Base-by-base conservation (phyloP, 2,888 invertebrate genomes). In the Seira ritae region DNA sequence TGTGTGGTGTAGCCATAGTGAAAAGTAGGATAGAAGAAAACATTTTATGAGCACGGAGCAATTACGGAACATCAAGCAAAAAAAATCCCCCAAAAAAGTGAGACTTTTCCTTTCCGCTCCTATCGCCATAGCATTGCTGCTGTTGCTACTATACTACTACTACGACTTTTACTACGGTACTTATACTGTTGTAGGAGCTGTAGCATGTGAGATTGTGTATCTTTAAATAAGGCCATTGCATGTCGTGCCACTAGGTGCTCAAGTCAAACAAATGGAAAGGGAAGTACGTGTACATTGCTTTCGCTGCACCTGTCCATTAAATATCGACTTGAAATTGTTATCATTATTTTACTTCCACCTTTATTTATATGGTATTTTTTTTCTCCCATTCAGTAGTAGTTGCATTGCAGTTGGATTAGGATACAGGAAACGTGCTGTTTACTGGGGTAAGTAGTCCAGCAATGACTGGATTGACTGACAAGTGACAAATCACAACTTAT, bases 41-140 rank as follows among this genome's bases (percentile, higher is more conserved):
- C 50, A 50, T n/a, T 50, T 50, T 50, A 50, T 50, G 50, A 50
- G 50, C 50, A 50, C 50, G 50, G 50, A 50, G 50, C 50, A 50
- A 50, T 50, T 50, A 50, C 15, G 50, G 50, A 50, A n/a, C 50
- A n/a, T 50, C 15, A 50, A 50, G 50, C 50, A 50, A 50, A 50
- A 50, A 50, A 50, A n/a, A 12, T 8, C 12, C 31, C 31, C 31
- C 2, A 31, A 31, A 31, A 31, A 50, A 50, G 50, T 50, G 50
- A 50, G 50, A 50, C 50, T 50, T 50, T 50, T 50, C 50, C 50
- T 12, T 50, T n/a, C 50, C 31, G 31, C 31, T 31, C 8, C 31
- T 31, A 31, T 8, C 8, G 31, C 31, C 31, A 31, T 31, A 31
- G 31, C 31, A 8, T 8, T 31, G 31, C 31, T 31, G 31, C 31